Conservation (phyloP, 2,113 vertebrate genomes). For the Pristiophorus japonicus region DNA sequence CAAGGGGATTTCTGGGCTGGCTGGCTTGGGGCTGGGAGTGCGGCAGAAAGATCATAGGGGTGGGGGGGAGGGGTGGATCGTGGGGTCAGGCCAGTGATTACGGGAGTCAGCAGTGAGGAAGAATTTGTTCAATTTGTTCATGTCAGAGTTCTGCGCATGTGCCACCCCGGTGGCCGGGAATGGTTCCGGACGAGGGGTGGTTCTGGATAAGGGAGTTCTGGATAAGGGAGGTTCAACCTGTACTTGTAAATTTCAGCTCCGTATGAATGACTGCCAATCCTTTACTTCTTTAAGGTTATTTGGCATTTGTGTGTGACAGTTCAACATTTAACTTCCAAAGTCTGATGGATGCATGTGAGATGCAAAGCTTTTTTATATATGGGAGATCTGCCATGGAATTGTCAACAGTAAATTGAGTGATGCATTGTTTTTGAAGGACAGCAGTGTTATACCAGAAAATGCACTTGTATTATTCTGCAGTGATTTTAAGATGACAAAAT, state of each 20-base stretch:
- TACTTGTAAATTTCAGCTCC: background rate
- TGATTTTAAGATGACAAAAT: background rate
- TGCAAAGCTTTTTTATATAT: background rate
- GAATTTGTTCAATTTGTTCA: no score
- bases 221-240: no score
- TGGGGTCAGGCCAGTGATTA: no score
- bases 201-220: no score
- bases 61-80: no score
- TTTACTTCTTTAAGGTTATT: background rate
- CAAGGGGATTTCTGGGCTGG: no score
- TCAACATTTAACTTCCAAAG: background rate
- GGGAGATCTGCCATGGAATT: background rate
- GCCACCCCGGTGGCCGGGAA: no score
- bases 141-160: no score
- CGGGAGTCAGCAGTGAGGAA: no score
- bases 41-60: no score
- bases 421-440: background rate
- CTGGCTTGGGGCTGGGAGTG: no score
- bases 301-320: background rate
- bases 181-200: no score
- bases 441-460: background rate
- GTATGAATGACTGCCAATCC: background rate
- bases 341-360: background rate
- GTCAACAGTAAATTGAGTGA: background rate
- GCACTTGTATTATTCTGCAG: background rate